Percentiles rank a stretch among this genome's conserved stretches.
phyloP scores from a whole-genome alignment of 2,113 vertebrate species.

The Terrapene triunguis region DNA sequence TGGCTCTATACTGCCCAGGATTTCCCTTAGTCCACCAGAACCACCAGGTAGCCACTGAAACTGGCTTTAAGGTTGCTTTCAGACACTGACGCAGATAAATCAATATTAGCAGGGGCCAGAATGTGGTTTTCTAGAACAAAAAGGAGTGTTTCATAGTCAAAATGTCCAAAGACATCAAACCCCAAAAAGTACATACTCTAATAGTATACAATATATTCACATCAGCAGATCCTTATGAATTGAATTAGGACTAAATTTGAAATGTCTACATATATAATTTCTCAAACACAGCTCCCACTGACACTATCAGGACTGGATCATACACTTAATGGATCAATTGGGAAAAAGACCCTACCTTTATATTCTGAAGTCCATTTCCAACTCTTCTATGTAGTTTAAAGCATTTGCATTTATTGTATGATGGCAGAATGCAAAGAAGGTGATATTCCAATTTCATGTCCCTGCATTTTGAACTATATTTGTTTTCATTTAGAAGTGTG shows the following conservation, averaged over 20 bases:
- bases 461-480: conserved; percentile 42
- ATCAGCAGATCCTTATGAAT: background rate
- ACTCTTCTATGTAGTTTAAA: conserved; percentile 33
- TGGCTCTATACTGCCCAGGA: background rate
- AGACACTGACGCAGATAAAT: background rate
- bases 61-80: background rate
- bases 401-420: conserved; percentile 10
- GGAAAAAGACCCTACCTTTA: background rate
- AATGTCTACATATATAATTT: background rate
- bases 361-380: conserved; percentile 22
- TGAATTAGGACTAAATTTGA: background rate
- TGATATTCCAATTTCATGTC: conserved; percentile 23
- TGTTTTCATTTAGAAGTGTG: conserved; percentile 53
- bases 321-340: background rate
- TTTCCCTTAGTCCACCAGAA: background rate
- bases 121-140: background rate
- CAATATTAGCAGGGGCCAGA: background rate
- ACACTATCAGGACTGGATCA: background rate
- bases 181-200: background rate
- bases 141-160: background rate
- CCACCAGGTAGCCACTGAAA: background rate
- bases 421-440: conserved; percentile 55
- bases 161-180: background rate
- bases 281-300: background rate
- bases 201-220: too few species aligned